Evolutionary conservation across 2,888 invertebrate genomes (phyloP).

Genomic region (Ormyrus nitidulus): DNA sequence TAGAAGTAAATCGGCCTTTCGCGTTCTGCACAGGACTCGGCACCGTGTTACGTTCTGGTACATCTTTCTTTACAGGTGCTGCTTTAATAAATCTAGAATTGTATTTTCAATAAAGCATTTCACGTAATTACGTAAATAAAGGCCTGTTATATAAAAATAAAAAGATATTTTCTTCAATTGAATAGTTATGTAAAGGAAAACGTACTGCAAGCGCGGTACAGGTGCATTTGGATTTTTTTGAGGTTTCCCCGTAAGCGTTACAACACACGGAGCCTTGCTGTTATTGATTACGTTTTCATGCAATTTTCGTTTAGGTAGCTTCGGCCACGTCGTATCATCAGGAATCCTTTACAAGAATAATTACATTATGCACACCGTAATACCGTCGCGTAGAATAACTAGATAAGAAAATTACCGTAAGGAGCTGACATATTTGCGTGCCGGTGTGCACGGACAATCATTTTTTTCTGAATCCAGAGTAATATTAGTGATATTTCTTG

Average conservation of each 20-base stretch:
- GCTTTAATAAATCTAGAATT: slow-evolving; percentile 27
- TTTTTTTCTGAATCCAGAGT: slow-evolving; percentile 30
- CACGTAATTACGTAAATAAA: too few species aligned
- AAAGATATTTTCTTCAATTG: too few species aligned
- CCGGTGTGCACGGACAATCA: neutral
- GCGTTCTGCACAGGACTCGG: neutral
- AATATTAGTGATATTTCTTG: neutral
- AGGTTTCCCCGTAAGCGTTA: slow-evolving; percentile 64
- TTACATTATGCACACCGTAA: neutral
- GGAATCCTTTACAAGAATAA: slow-evolving; percentile 64
- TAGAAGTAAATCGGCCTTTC: slow-evolving; percentile 8
- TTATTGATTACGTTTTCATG: slow-evolving; percentile 62
- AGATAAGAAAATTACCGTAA: slow-evolving; percentile 63
- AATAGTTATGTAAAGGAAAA: slow-evolving; percentile 7
- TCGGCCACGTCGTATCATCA: slow-evolving; percentile 72
- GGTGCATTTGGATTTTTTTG: slow-evolving; percentile 64
- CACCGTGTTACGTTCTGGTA: neutral
- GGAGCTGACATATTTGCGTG: slow-evolving; percentile 59
- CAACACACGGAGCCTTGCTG: slow-evolving; percentile 66
- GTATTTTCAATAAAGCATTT: too few species aligned
- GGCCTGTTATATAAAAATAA: too few species aligned
- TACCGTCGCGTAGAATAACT: neutral
- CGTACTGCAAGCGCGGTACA: slow-evolving; percentile 63
- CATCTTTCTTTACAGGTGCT: neutral
- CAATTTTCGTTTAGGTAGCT: slow-evolving; percentile 69